Conservation (phyloP, 2,888 invertebrate genomes). For the Sinodicranocentrus sp. region DNA sequence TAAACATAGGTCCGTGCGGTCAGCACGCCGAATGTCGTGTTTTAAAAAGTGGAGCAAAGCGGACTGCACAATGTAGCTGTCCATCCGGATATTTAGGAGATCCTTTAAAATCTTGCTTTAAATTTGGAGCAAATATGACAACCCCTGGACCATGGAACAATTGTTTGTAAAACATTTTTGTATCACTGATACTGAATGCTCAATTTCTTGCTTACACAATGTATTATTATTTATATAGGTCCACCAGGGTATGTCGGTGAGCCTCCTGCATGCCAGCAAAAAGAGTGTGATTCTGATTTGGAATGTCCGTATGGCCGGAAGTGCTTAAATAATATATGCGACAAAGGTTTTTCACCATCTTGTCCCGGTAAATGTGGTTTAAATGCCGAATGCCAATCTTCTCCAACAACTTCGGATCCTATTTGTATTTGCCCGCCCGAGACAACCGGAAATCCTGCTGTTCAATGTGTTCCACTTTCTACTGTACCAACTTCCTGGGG, state of each 20-base stretch:
- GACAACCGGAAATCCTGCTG: slow-evolving; percentile 58
- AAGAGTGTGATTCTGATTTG: slow-evolving; percentile 47
- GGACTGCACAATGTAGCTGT: slow-evolving; percentile 64
- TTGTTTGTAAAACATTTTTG: slow-evolving; percentile 29
- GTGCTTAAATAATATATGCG: slow-evolving; percentile 42
- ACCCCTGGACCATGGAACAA: slow-evolving; percentile 61
- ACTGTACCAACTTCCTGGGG: slow-evolving; percentile 41
- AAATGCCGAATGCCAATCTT: slow-evolving; percentile 48
- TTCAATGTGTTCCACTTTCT: slow-evolving; percentile 21
- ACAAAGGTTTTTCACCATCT: slow-evolving; percentile 20
- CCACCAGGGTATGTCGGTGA: slow-evolving; percentile 64
- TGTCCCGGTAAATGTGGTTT: slow-evolving; percentile 56
- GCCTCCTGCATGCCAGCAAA: slow-evolving; percentile 58
- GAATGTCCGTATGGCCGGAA: slow-evolving; percentile 63
- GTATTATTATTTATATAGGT: slow-evolving; percentile 38
- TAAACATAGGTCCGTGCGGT: slow-evolving; percentile 59
- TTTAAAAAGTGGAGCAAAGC: slow-evolving; percentile 32
- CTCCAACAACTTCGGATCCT: slow-evolving; percentile 43
- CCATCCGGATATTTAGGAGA: slow-evolving; percentile 58
- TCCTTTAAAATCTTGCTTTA: slow-evolving; percentile 59
- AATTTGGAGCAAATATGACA: slow-evolving; percentile 38
- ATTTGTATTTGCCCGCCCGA: slow-evolving; percentile 59
- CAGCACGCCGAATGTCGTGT: slow-evolving; percentile 60
- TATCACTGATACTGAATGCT: neutral
- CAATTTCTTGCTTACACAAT: neutral